Percentiles rank a stretch among this genome's conserved stretches.
Conservation (phyloP, 2,113 vertebrate genomes). For the Brachypteracias leptosomus region DNA sequence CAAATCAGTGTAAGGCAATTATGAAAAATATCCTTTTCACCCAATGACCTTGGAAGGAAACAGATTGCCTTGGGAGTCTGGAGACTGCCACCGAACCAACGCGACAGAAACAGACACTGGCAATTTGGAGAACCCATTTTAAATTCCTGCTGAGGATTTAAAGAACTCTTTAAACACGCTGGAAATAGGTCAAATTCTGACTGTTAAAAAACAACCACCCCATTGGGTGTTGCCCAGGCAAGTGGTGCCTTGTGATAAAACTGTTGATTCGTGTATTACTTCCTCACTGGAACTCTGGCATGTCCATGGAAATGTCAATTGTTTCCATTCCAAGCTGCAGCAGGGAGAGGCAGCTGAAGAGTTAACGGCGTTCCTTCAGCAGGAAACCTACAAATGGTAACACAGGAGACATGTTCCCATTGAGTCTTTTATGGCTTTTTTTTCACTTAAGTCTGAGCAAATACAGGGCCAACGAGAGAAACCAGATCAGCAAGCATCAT, state of each 20-base stretch:
- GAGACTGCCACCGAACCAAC: background rate
- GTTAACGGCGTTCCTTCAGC: background rate
- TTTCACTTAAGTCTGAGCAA: background rate
- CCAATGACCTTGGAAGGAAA: background rate
- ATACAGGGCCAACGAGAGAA: background rate
- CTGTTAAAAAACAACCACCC: background rate
- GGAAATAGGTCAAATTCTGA: background rate
- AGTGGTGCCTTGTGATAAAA: constrained; percentile 26
- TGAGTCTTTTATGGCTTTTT: background rate
- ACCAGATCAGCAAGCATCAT: background rate
- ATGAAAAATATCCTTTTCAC: constrained; percentile 6
- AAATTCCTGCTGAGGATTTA: background rate
- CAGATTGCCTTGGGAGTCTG: background rate
- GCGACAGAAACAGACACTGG: background rate
- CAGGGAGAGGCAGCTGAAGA: background rate
- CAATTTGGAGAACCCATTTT: background rate
- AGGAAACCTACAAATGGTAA: background rate
- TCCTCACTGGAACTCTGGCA: background rate
- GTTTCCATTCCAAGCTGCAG: background rate
- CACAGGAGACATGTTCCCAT: background rate
- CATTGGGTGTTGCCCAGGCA: background rate
- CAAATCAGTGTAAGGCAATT: background rate
- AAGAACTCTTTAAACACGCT: background rate
- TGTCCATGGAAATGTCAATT: background rate
- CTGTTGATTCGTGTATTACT: background rate